These are phyloP conservation scores for Akabosia matsudoensis DNA, from an alignment of 1,140 invertebrate species.

Conservation along the genomic window DNA sequence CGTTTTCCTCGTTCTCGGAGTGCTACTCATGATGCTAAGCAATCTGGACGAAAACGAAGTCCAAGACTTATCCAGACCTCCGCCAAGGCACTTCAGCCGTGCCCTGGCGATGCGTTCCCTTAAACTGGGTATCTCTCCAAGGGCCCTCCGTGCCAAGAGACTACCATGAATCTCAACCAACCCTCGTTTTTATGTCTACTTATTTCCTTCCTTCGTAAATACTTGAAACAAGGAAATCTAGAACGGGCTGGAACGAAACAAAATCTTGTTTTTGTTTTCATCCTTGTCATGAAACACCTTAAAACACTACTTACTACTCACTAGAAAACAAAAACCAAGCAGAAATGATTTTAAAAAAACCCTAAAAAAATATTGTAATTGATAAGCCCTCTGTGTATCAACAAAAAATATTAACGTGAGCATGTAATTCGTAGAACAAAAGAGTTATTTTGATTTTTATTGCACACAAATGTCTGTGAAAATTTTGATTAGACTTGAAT, in stretches of 20 bases:
- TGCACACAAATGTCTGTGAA: too few species aligned
- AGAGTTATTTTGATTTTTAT: too few species aligned
- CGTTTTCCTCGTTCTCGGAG: slow-evolving; percentile 72
- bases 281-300: too few species aligned
- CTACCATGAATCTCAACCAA: slow-evolving; percentile 39
- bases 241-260: neutral
- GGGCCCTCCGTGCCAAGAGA: slow-evolving; percentile 50
- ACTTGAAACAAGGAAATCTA: neutral
- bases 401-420: too few species aligned
- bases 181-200: too few species aligned
- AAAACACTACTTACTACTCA: too few species aligned
- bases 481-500: too few species aligned
- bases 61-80: slow-evolving; percentile 60
- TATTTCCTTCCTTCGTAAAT: neutral
- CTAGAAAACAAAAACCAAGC: too few species aligned
- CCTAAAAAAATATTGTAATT: too few species aligned
- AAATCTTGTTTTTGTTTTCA: neutral
- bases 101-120: slow-evolving; percentile 79
- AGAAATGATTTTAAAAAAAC: too few species aligned
- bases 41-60: slow-evolving; percentile 63
- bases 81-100: slow-evolving; percentile 68
- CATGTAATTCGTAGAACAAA: too few species aligned
- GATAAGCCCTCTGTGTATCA: too few species aligned
- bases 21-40: slow-evolving; percentile 74
- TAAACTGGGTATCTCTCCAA: slow-evolving; percentile 55